Evolutionary conservation across 2,113 vertebrate species (phyloP).

Genomic region (Malaclemys terrapin): DNA sequence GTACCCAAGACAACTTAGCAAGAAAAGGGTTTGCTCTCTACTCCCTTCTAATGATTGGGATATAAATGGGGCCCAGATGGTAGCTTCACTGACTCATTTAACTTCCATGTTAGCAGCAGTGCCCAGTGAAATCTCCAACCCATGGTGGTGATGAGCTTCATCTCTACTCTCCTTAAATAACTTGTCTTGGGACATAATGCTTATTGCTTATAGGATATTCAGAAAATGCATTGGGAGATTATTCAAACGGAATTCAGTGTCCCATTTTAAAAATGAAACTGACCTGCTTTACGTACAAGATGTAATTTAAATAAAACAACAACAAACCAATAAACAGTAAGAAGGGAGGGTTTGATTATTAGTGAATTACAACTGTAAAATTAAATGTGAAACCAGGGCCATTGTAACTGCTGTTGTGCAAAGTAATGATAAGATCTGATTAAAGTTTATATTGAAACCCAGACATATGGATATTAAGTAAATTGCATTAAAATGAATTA

Average conservation of each 20-base stretch:
- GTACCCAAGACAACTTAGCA: constrained; percentile 8
- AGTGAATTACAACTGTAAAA: constrained; percentile 50
- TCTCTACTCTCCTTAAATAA: constrained; percentile 49
- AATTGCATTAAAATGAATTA: constrained; percentile 80
- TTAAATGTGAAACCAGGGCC: constrained; percentile 56
- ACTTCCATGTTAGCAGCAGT: constrained; percentile 51
- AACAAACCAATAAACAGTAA: constrained; percentile 38
- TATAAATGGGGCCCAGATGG: constrained; percentile 56
- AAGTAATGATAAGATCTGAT: constrained; percentile 78
- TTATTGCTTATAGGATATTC: constrained; percentile 42
- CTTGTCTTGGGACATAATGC: constrained; percentile 54
- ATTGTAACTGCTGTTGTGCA: constrained; percentile 55
- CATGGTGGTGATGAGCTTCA: constrained; percentile 62
- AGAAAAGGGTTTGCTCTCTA: constrained; percentile 39
- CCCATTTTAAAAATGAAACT: constrained; percentile 42
- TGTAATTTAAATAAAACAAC: constrained; percentile 46
- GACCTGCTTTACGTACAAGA: constrained; percentile 23
- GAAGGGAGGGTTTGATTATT: constrained; percentile 43
- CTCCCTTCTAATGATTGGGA: constrained; percentile 40
- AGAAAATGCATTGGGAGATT: constrained; percentile 30
- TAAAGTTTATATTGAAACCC: constrained; percentile 79
- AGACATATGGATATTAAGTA: constrained; percentile 77
- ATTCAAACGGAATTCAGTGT: constrained; percentile 45
- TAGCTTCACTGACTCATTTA: constrained; percentile 63
- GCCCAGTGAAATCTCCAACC: constrained; percentile 56